These are phyloP conservation scores for Philhelius pedissequus DNA, from an alignment of 2,888 invertebrate genomes.

Conservation along the genomic window DNA sequence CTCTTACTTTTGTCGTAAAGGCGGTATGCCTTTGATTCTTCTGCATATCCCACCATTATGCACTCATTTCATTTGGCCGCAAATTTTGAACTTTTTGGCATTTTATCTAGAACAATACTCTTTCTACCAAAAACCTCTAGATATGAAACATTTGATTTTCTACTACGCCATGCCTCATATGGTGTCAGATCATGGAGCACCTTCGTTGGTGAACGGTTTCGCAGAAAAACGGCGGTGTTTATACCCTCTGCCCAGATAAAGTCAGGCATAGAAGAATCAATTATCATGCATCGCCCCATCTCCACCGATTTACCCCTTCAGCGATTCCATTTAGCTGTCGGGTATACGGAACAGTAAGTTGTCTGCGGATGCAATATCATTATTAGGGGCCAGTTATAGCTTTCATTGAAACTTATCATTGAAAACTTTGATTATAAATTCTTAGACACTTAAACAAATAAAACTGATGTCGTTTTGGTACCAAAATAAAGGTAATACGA, in stretches of 20 bases:
- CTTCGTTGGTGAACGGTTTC: conserved; percentile 45
- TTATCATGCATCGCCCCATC: conserved; percentile 70
- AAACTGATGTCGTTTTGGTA: too few species aligned
- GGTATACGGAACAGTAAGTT: neutral
- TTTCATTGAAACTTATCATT: too few species aligned
- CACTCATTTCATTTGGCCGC: conserved; percentile 12
- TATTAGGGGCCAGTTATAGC: too few species aligned
- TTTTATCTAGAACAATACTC: conserved; percentile 35
- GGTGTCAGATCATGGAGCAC: neutral
- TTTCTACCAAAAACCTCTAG: neutral
- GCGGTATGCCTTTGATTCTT: conserved; percentile 18
- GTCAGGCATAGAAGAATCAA: conserved; percentile 29
- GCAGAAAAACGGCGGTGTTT: conserved; percentile 43
- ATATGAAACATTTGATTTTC: conserved; percentile 26
- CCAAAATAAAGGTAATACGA: too few species aligned
- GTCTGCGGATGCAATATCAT: too few species aligned
- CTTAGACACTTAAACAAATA: too few species aligned
- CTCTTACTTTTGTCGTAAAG: conserved; percentile 4
- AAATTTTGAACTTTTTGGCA: conserved; percentile 27
- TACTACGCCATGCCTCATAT: neutral
- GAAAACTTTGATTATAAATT: too few species aligned
- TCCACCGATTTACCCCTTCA: conserved; percentile 57
- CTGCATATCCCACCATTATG: too few species aligned
- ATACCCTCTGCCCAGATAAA: too few species aligned
- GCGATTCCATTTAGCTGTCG: conserved; percentile 53